These are phyloP conservation scores for Tachina fera DNA, from an alignment of 2,888 invertebrate species.

Conservation along the genomic window DNA sequence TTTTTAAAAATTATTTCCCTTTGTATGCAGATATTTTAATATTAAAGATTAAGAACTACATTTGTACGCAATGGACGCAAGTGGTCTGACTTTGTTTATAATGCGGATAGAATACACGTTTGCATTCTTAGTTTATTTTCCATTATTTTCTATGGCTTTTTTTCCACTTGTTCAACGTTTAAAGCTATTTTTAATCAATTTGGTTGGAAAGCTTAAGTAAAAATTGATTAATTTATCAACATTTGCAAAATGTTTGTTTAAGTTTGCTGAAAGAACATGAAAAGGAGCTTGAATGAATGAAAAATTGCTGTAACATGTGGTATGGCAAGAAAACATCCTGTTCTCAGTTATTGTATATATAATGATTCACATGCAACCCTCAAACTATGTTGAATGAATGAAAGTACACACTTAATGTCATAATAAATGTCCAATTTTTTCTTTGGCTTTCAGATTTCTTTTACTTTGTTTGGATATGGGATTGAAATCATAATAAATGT, in stretches of 20 bases:
- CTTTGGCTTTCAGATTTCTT: constrained; percentile 14
- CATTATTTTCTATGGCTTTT: neutral
- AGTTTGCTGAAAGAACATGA: constrained; percentile 16
- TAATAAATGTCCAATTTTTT: constrained; percentile 69
- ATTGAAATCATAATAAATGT: constrained; percentile 4
- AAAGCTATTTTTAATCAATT: constrained; percentile 67
- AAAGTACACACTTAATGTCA: constrained; percentile 69
- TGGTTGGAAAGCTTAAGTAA: constrained; percentile 57
- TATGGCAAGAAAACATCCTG: constrained; percentile 60
- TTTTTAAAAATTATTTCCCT: too few species aligned
- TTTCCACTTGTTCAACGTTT: constrained; percentile 29
- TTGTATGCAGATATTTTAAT: neutral
- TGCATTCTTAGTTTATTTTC: constrained; percentile 2
- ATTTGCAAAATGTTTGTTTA: constrained; percentile 45
- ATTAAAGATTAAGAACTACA: constrained; percentile 13
- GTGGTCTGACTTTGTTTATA: constrained; percentile 26
- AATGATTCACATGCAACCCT: constrained; percentile 35
- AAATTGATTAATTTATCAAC: constrained; percentile 66
- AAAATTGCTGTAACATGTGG: constrained; percentile 54
- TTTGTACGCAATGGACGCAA: neutral
- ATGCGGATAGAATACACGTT: too few species aligned
- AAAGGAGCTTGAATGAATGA: constrained; percentile 13
- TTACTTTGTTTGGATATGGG: neutral
- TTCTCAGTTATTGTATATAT: constrained; percentile 21
- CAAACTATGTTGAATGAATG: constrained; percentile 23